Evolutionary conservation across 2,888 invertebrate species (phyloP), one percentile per base, ranked within the genome.

Genomic region (Parthenolecanium corni): DNA sequence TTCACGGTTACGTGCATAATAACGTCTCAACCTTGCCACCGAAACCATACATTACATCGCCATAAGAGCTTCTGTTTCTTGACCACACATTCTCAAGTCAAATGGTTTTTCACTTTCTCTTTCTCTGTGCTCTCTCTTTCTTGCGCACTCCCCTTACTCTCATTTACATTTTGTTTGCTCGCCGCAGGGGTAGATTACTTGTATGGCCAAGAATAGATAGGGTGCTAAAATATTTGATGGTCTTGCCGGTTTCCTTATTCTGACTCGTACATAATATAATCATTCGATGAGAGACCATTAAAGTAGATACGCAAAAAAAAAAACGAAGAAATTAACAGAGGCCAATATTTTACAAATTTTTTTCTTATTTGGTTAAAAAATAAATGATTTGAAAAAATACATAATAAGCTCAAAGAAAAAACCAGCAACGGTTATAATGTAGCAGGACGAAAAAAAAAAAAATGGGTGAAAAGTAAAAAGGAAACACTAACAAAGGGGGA

Each of bases 1-100:
- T 57, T 57, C 57, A 57, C 57, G 57, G 57, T 46, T 21, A 57
- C 46, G 57, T 57, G 44, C 57, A 57, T 57, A 57, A 46, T 24
- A 57, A 38, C 54, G 38, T 57, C 46, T 44, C 31, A 16, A 21
- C n/a, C n/a, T 12, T 12, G 18, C 25, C 18, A 20, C 53, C 20
- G 23, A 20, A 36, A 31, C 31, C 53, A 53, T 53, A 53, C 38
- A 53, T 53, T 53, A 53, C 40, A 18, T 20, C 6, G 40, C 53
- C 38, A 18, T 18, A 36, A 18, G 38, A 14, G 16, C 23, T 40
- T 40, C 36, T 53, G 38, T 40, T 53, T 53, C 53, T 53, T 53
- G 53, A 53, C 53, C 53, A 53, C n/a, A n/a, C 53, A 53, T 53
- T 53, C 53, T 53, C 23, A 53, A 53, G 53, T 38, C 53, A 40